Base-by-base conservation (phyloP, 2,888 invertebrate genomes). In the Leptothorax acervorum region DNA sequence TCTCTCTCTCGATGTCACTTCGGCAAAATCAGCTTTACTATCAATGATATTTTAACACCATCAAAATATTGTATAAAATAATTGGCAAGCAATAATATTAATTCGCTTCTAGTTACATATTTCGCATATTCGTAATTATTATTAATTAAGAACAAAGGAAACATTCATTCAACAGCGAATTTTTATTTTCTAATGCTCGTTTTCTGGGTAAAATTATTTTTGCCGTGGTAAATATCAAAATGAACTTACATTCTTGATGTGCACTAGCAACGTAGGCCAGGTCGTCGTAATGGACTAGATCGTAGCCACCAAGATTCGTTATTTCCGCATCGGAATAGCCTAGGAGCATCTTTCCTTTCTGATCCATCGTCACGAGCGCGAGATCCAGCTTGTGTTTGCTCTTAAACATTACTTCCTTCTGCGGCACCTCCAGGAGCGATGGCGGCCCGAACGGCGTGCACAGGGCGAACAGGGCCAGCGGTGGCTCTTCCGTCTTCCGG, bases 361-460 rank as follows among this genome's bases (percentile, higher is more conserved):
- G 98, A 96, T 99, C 99, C 98, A 99, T 99, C 63, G 99, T 99
- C 91, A 99, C 98, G 89, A 99, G 96, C 86, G 98, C 97, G 84
- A 99, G 96, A 95, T 99, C 99, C 92, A 99, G 96, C 95, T 99
- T 99, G 96, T 99, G 99, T 96, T 99, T 99, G 95, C 99, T 99
- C 95, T 99, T 99, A 96, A 99, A 99, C 97, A 99, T 99, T 92
- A 99, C 98, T 95, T 99, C 99, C 95, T 99, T 99, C 94, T 99
- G 99, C 5, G 99, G 99, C 90, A 99, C 98, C 95, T 99, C 99
- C 83, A 99, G 96, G 75, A 99, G 95, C 83, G 99, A 99, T 35
- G 99, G 99, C 18, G 99, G 99, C 0, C 99, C 99, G 93, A 99
- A 99, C 0, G 99, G 99, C 3, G 99, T 99, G 95, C 99, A 99